phyloP scores from a whole-genome alignment of 1,140 invertebrate species.

The Lucilia sericata region DNA sequence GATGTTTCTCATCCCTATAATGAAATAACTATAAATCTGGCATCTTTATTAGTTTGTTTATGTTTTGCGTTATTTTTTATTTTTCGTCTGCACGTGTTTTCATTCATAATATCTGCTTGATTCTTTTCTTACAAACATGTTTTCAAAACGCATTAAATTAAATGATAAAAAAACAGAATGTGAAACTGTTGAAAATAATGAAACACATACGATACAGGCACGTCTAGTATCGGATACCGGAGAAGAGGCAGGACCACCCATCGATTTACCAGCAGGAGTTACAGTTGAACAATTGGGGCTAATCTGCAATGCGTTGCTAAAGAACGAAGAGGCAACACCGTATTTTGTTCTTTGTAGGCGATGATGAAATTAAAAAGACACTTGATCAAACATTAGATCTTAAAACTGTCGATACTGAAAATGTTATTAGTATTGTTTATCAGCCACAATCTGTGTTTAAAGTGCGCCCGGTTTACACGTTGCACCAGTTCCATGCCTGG shows the following conservation, averaged over 20 bases:
- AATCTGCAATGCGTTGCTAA: slow-evolving; percentile 90
- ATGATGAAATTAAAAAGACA: slow-evolving; percentile 85
- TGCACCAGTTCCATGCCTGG: slow-evolving; percentile 90
- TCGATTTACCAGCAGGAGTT: slow-evolving; percentile 85
- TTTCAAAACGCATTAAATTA: slow-evolving; percentile 45
- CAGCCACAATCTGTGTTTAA: slow-evolving; percentile 97
- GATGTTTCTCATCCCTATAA: no score
- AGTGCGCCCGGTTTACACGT: slow-evolving; percentile 84
- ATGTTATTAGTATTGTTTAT: slow-evolving; percentile 92
- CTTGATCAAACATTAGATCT: slow-evolving; percentile 80
- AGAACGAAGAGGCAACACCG: slow-evolving; percentile 82
- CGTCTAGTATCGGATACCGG: slow-evolving; percentile 91
- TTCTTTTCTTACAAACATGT: slow-evolving; percentile 15
- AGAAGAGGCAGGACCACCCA: slow-evolving; percentile 82
- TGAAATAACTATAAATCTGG: neutral
- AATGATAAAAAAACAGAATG: neutral
- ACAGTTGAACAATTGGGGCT: slow-evolving; percentile 86
- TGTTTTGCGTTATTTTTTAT: neutral
- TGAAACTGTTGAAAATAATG: neutral
- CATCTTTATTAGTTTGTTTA: neutral
- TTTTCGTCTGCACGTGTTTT: neutral
- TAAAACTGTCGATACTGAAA: slow-evolving; percentile 80
- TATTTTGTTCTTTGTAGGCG: slow-evolving; percentile 93
- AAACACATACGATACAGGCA: slow-evolving; percentile 70
- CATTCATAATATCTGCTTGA: neutral